These are phyloP conservation scores for Crotalus horridus DNA, from an alignment of 2,113 vertebrate species.

Conservation along the genomic window DNA sequence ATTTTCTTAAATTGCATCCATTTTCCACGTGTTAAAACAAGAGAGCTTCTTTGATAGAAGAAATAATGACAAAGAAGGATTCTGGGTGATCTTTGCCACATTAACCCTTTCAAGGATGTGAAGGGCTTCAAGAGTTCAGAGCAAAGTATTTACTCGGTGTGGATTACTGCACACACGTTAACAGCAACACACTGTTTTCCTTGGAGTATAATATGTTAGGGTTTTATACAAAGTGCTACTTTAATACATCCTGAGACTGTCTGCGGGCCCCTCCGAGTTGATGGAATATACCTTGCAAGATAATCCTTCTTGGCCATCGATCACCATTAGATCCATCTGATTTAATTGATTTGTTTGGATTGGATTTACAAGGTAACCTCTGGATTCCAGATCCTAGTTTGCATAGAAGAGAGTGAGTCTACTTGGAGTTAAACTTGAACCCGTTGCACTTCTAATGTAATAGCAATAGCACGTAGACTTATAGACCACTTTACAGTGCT, in stretches of 20 bases:
- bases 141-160: neutral
- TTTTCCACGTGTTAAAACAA: conserved; percentile 62
- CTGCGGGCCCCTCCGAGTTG: neutral
- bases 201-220: too few species aligned
- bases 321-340: neutral
- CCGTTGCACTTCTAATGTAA: neutral
- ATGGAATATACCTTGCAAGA: neutral
- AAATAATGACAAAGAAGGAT: conserved; percentile 15
- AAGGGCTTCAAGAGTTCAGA: neutral
- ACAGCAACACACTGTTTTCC: neutral
- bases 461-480: too few species aligned
- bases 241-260: neutral
- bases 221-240: neutral
- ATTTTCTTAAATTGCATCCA: conserved; percentile 64
- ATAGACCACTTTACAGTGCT: too few species aligned
- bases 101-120: neutral
- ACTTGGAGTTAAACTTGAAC: neutral
- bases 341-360: neutral
- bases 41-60: conserved; percentile 45
- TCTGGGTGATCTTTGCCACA: neutral
- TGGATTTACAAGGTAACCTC: neutral
- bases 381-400: neutral
- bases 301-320: neutral
- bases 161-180: neutral
- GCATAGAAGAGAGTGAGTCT: neutral